Percentiles rank a stretch among this genome's conserved stretches.
Conservation (phyloP, 2,888 invertebrate genomes). For the Capitulum mitella region DNA sequence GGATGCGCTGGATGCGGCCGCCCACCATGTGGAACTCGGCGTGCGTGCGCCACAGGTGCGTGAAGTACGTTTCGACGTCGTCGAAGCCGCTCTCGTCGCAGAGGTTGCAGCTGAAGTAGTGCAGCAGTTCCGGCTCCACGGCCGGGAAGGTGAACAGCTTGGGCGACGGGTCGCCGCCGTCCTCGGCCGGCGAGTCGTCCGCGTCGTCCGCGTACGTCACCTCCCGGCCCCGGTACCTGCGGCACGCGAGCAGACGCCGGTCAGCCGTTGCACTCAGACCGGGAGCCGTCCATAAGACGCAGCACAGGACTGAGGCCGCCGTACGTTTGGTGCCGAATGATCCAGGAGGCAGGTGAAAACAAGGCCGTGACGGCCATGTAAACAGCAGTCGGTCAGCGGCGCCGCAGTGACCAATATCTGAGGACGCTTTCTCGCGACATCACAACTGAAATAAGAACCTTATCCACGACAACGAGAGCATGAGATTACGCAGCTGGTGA, state of each 20-base stretch:
- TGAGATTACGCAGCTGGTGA: too few relatives aligned
- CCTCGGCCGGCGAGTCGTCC: neutral
- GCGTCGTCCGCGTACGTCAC: neutral
- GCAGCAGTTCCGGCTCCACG: constrained; percentile 16
- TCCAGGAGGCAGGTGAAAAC: too few relatives aligned
- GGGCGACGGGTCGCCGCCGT: neutral
- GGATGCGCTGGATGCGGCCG: constrained; percentile 11
- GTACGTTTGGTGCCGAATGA: too few relatives aligned
- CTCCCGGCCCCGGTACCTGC: neutral
- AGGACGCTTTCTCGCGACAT: too few relatives aligned
- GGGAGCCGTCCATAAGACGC: too few relatives aligned
- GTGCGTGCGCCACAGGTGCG: constrained; percentile 6
- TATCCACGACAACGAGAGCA: too few relatives aligned
- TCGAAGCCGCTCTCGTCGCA: constrained; percentile 2
- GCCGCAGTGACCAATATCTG: too few relatives aligned
- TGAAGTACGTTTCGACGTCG: neutral
- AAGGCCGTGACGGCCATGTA: too few relatives aligned
- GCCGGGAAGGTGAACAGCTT: constrained; percentile 9
- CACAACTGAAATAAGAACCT: too few relatives aligned
- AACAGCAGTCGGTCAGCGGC: too few relatives aligned
- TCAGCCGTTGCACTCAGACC: neutral
- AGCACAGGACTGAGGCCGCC: neutral
- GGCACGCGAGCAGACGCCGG: neutral
- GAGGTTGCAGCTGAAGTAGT: constrained; percentile 20
- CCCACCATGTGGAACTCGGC: constrained; percentile 19